Evolutionary conservation across 2,888 invertebrate genomes (phyloP).

Genomic region (Acanthopleura granulata): DNA sequence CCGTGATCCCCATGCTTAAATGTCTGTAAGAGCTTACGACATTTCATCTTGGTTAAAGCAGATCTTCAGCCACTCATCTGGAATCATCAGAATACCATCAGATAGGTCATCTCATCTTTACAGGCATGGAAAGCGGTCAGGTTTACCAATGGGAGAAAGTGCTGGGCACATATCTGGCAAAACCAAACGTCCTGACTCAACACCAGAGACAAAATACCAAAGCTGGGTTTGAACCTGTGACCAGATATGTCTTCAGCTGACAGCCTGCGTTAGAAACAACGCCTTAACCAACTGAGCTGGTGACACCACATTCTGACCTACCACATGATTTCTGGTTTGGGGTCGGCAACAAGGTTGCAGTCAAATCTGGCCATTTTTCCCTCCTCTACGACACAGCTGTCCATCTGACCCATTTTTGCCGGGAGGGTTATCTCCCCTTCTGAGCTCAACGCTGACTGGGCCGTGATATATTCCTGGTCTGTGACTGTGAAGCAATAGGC

Average conservation of each 20-base stretch:
- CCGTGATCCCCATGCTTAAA: no score
- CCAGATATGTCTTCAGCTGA: no score
- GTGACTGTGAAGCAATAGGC: background rate
- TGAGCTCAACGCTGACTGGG: conserved; percentile 9
- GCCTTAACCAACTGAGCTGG: no score
- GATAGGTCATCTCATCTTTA: no score
- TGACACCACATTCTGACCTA: conserved; percentile 28
- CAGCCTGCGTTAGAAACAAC: no score
- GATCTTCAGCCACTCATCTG: no score
- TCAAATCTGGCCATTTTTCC: conserved; percentile 62
- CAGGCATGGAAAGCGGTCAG: no score
- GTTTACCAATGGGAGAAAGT: no score
- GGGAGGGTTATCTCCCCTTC: conserved; percentile 34
- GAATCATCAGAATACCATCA: no score
- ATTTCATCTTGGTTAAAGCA: no score
- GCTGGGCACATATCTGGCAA: no score
- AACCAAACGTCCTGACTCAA: background rate
- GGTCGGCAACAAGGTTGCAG: conserved; percentile 63
- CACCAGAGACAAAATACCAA: background rate
- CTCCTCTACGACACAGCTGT: conserved; percentile 54
- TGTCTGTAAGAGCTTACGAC: no score
- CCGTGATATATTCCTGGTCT: conserved; percentile 14
- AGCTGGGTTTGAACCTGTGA: background rate
- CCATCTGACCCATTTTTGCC: conserved; percentile 54
- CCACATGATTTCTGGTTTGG: conserved; percentile 66